Evolutionary conservation across 2,888 invertebrate genomes (phyloP), one percentile per base, ranked within the genome.

Genomic region (Philaethria dido): DNA sequence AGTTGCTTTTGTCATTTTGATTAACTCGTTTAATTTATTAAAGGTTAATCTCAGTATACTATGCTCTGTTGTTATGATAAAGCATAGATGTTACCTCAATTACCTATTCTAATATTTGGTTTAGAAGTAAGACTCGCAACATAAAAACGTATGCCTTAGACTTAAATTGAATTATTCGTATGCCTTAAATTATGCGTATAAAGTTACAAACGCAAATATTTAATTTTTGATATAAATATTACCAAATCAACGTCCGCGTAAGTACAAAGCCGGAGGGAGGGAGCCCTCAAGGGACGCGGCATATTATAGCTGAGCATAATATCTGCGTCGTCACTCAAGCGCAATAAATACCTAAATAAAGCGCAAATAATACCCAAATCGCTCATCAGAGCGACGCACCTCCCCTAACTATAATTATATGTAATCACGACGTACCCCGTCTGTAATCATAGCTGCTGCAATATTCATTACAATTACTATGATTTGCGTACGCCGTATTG

Each of bases 341-440:
- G 93, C 91, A 93, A 93, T 93, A 94, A 94, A 94, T 93, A 93
- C 93, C 93, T 88, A 93, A 94, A 93, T 93, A 94, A 94, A 94
- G 94, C 94, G 94, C 93, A 93, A 94, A 94, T 94, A 93, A 94
- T 94, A 93, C 94, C 94, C 93, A 94, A 94, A 93, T 93, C 93
- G 93, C 89, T 90, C 90, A 90, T 91, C 90, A 91, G 85, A 77
- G 80, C 79, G 78, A 81, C 83, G 80, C 79, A 78, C 80, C 83
- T 84, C 81, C 83, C 88, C 87, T 82, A 81, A 83, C 88, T 89
- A 89, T 90, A 92, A 92, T 92, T 90, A 92, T 89, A 87, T 75
- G 77, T 80, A 81, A 81, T 81, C 79, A 80, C 74, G 75, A 76
- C 75, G 72, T 75, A 75, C 76, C 75, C 75, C 75, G 76, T 76